Evolutionary conservation across 2,888 invertebrate species (phyloP).

Genomic region (Leucoptera coffeella): DNA sequence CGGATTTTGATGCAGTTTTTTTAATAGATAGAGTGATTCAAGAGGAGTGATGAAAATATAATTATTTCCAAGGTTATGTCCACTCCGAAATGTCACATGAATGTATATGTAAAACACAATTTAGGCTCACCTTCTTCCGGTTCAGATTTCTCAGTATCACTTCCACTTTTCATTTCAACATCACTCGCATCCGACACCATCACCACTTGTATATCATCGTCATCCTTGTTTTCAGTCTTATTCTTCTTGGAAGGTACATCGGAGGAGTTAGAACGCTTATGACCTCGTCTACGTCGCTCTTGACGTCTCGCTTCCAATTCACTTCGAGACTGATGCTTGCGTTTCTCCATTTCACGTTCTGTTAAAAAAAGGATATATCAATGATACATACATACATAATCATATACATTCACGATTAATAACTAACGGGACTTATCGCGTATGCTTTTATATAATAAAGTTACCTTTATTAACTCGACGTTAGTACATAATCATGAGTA

Average conservation of each 20-base stretch:
- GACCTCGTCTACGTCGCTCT: constrained; percentile 47
- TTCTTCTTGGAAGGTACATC: constrained; percentile 26
- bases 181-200: constrained; percentile 45
- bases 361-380: constrained; percentile 9
- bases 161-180: constrained; percentile 31
- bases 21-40: too few relatives aligned
- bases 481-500: too few relatives aligned
- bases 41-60: too few relatives aligned
- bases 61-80: too few relatives aligned
- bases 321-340: constrained; percentile 67
- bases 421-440: too few relatives aligned
- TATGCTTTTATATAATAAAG: too few relatives aligned
- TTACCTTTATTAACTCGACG: too few relatives aligned
- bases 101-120: too few relatives aligned
- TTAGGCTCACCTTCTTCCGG: constrained; percentile 32
- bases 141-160: constrained; percentile 25
- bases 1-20: too few relatives aligned
- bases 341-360: constrained; percentile 71
- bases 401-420: too few relatives aligned
- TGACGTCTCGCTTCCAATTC: constrained; percentile 70
- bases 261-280: constrained; percentile 30
- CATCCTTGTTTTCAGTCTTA: constrained; percentile 25
- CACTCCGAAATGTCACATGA: too few relatives aligned
- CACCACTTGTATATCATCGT: constrained; percentile 31
- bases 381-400: too few relatives aligned